Evolutionary conservation across 2,888 invertebrate species (phyloP), one percentile per base, ranked within the genome.

Genomic region (Parnassius glacialis): DNA sequence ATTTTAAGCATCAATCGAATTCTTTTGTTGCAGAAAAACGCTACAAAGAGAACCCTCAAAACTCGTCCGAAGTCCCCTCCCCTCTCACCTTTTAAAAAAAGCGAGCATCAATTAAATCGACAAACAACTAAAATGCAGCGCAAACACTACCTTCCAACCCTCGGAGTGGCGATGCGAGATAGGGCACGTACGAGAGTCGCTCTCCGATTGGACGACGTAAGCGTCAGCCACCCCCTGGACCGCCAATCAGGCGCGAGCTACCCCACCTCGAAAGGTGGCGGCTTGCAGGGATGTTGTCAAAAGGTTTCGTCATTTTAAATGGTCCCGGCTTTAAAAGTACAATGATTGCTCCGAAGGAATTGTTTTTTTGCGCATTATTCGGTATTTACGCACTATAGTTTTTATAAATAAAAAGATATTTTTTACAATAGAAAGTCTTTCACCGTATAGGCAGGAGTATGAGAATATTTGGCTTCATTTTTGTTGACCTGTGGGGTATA

Each of bases 121-220:
- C 90, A 90, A 90, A 90, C 90, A 90, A 81, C 71, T 76, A 82
- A 86, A 89, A 87, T 80, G 90, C 90, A 83, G 70, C 80, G 86
- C 83, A 90, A 90, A 90, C 90, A 89, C 70, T 81, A 80, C 82
- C 82, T 79, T 81, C 80, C 81, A 76, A 81, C 83, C 82, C 74
- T 77, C 70, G 69, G 73, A 80, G 85, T 85, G 85, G 80, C 80
- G 68, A 68, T 74, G 74, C 61, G 71, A 86, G 90, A 90, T 90
- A 90, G 79, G 79, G 87, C 90, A 88, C 88, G 88, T 81, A 64
- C 71, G 65, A 64, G 67, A 66, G 71, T 74, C 65, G 74, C 67
- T 68, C 67, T 67, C 68, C 72, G 68, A 84, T 84, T 84, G 83
- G 85, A 68, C 71, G 79, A 68, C 69, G 74, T 70, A 68, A 68